Evolutionary conservation across 1,140 invertebrate species (phyloP), one percentile per base, ranked within the genome.

Genomic region (Zophobas atratus): DNA sequence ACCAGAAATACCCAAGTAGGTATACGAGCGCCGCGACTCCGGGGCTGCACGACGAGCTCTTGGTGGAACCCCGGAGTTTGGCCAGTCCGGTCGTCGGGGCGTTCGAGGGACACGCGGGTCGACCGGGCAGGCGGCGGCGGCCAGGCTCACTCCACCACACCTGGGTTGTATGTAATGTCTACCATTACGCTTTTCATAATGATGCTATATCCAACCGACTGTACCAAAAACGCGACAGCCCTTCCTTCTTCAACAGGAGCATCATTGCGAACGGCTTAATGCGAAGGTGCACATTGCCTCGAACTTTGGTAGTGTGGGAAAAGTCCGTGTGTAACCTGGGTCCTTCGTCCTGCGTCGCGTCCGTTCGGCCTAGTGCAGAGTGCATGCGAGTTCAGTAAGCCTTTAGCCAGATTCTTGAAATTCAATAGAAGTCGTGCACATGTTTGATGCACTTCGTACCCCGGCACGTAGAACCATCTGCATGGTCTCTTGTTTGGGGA

Each of bases 1-100:
- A 84, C 48, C 83, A 82, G 49, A 83, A 82, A 70, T 82, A 82
- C 76, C 77, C 84, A 86, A 87, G 85, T 86, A 86, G 80, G 86
- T 86, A 86, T 86, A 60, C 55, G 73, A 60, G 73, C 46, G 73
- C 71, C 71, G 71, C 71, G 49, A 55, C 71, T 73, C 71, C 55
- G 71, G 71, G 71, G 71, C 71, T 73, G 35, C 70, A 72, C 70
- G 33, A 43, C 20, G 20, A 36, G 43, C 48, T 72, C 51, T 20
- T 20, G 20, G 71, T 73, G 71, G 36, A 73, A 73, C 71, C 71
- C 71, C 71, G 55, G 71, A 39, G 55, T 41, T 32, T 43, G 55
- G 71, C 36, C 55, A 56, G 71, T 73, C 71, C 60, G 55, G 39
- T 73, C 55, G 71, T 73, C 71, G 71, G 71, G 71, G 71, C 71